Conservation (phyloP, 2,888 invertebrate genomes). For the Hofmannophila pseudospretella region DNA sequence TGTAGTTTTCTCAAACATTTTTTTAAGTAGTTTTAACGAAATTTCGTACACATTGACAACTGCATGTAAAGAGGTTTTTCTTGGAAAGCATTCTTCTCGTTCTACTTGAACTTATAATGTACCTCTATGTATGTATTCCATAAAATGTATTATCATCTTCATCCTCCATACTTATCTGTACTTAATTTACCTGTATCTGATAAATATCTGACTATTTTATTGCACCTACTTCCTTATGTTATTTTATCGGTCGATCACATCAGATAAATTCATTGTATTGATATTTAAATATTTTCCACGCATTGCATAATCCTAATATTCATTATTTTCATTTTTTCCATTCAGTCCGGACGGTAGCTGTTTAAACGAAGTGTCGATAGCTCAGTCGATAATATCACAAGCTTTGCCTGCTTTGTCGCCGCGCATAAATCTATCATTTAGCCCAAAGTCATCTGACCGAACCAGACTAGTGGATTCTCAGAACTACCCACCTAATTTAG, state of each 20-base stretch:
- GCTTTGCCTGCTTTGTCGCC: slow-evolving; percentile 72
- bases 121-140: slow-evolving; percentile 10
- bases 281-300: slow-evolving; percentile 9
- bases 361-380: slow-evolving; percentile 71
- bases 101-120: slow-evolving; percentile 9
- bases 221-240: no score
- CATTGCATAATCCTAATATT: slow-evolving; percentile 35
- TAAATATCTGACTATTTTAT: no score
- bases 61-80: slow-evolving; percentile 31
- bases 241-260: no score
- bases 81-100: slow-evolving; percentile 72
- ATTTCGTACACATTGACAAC: slow-evolving; percentile 12
- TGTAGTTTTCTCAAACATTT: slow-evolving; percentile 12
- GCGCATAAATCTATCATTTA: slow-evolving; percentile 61
- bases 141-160: slow-evolving; percentile 6
- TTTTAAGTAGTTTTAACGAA: slow-evolving; percentile 23
- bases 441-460: slow-evolving; percentile 66
- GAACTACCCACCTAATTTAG: slow-evolving; percentile 42
- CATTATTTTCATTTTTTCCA: slow-evolving; percentile 22
- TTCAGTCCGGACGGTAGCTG: slow-evolving; percentile 74
- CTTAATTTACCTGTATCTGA: no score
- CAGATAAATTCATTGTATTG: slow-evolving; percentile 1
- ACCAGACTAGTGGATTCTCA: slow-evolving; percentile 61
- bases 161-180: no score
- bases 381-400: slow-evolving; percentile 76